A percentile compares a stretch with the other conserved stretches of the same genome.
Evolutionary conservation across 2,888 invertebrate species (phyloP).

Genomic region (Automeris io): DNA sequence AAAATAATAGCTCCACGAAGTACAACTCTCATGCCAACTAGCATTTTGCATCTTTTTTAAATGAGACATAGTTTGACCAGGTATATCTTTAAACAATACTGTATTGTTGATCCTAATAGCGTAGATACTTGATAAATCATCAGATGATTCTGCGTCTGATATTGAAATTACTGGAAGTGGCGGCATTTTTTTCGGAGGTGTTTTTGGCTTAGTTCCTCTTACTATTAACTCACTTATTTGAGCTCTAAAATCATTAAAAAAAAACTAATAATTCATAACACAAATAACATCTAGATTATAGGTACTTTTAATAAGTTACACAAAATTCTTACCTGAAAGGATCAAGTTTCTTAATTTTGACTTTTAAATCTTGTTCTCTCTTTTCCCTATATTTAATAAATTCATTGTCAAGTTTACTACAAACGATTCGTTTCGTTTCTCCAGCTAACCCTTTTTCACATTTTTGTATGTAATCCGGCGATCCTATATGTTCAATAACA

Average conservation of each 20-base stretch:
- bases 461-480: constrained; percentile 44
- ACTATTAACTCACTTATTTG: constrained; percentile 41
- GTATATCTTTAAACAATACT: constrained; percentile 40
- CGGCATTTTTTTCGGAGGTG: constrained; percentile 34
- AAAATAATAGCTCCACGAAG: constrained; percentile 61
- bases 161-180: constrained; percentile 34
- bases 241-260: constrained; percentile 35
- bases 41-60: constrained; percentile 32
- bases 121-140: constrained; percentile 30
- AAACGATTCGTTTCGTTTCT: constrained; percentile 27
- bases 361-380: constrained; percentile 37
- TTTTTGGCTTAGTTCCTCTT: constrained; percentile 44
- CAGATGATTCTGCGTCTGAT: constrained; percentile 10
- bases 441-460: constrained; percentile 50
- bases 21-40: constrained; percentile 40
- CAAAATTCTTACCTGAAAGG: constrained; percentile 41
- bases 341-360: constrained; percentile 45
- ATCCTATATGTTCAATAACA: constrained; percentile 50
- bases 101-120: constrained; percentile 58
- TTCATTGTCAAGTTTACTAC: constrained; percentile 31
- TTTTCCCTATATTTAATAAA: constrained; percentile 40
- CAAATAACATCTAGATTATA: no score
- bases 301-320: neutral
- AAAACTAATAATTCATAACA: no score
- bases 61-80: constrained; percentile 27